Evolutionary conservation across 1,140 invertebrate genomes (phyloP).

Genomic region (Bombus balteatus): DNA sequence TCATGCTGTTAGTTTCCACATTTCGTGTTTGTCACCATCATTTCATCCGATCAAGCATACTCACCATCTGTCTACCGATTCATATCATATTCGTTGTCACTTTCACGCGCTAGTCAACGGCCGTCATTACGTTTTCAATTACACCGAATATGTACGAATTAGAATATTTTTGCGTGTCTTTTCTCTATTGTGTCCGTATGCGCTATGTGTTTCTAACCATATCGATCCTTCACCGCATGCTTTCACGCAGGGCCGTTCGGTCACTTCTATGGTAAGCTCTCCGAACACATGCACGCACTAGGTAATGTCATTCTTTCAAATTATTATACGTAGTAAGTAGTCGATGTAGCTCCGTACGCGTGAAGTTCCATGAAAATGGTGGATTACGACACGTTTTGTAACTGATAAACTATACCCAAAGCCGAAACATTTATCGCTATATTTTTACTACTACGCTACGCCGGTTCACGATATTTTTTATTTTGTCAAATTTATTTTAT

Average conservation of each 20-base stretch:
- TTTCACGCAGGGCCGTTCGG: constrained; percentile 79
- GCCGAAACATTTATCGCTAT: neutral
- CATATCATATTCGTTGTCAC: constrained; percentile 57
- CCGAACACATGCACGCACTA: constrained; percentile 82
- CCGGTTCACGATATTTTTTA: no score
- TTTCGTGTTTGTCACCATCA: constrained; percentile 38
- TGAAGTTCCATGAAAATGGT: constrained; percentile 37
- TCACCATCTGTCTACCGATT: constrained; percentile 41
- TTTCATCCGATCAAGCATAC: constrained; percentile 33
- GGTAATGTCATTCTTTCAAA: constrained; percentile 80
- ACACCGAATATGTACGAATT: constrained; percentile 28
- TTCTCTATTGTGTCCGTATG: constrained; percentile 11
- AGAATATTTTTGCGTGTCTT: constrained; percentile 8
- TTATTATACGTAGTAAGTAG: constrained; percentile 66
- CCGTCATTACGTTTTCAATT: constrained; percentile 22
- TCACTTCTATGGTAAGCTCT: constrained; percentile 84
- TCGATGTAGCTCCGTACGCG: constrained; percentile 29
- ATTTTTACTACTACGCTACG: neutral
- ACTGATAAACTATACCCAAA: no score
- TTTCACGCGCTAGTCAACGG: constrained; percentile 8
- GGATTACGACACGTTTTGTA: no score
- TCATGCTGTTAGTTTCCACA: constrained; percentile 40
- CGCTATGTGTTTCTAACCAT: constrained; percentile 59
- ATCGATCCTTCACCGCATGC: constrained; percentile 79
- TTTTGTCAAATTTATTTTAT: neutral